Conservation (phyloP, 1,140 invertebrate genomes). For the Drosophila grimshawi region DNA sequence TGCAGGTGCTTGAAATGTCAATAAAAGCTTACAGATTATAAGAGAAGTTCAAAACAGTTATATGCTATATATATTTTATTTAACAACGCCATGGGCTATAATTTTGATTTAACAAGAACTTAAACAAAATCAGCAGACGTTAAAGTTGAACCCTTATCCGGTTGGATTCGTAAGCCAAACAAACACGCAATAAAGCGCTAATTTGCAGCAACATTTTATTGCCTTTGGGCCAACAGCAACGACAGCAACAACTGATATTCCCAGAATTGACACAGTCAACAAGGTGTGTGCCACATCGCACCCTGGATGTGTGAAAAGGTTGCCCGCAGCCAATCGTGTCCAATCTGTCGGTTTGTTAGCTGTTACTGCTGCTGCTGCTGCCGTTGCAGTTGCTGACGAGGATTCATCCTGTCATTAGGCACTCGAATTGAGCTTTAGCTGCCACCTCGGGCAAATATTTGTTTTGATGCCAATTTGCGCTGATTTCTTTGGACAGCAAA, state of each 20-base stretch:
- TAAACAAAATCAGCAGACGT: conserved; percentile 44
- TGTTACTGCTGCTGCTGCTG: background rate
- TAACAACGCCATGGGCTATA: conserved; percentile 25
- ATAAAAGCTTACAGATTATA: conserved; percentile 68
- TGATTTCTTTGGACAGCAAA: conserved; percentile 74
- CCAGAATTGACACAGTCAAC: conserved; percentile 73
- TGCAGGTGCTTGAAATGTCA: conserved; percentile 64
- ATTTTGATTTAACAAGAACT: conserved; percentile 65
- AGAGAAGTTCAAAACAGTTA: conserved; percentile 15
- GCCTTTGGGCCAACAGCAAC: conserved; percentile 15
- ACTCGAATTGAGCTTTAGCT: conserved; percentile 50
- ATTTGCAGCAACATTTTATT: conserved; percentile 77
- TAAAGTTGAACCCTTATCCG: conserved; percentile 39
- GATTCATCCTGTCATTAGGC: conserved; percentile 73
- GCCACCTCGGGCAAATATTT: conserved; percentile 80
- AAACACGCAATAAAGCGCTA: conserved; percentile 81
- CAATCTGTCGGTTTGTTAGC: conserved; percentile 8
- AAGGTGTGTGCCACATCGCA: conserved; percentile 71
- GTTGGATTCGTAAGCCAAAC: conserved; percentile 56
- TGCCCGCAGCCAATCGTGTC: conserved; percentile 32
- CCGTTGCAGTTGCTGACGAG: conserved; percentile 7
- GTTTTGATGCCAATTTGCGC: conserved; percentile 79
- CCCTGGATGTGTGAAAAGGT: conserved; percentile 71
- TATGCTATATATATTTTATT: conserved; percentile 16
- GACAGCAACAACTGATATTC: conserved; percentile 48